Evolutionary conservation across 2,888 invertebrate genomes (phyloP).

Genomic region (Hypena proboscidalis): DNA sequence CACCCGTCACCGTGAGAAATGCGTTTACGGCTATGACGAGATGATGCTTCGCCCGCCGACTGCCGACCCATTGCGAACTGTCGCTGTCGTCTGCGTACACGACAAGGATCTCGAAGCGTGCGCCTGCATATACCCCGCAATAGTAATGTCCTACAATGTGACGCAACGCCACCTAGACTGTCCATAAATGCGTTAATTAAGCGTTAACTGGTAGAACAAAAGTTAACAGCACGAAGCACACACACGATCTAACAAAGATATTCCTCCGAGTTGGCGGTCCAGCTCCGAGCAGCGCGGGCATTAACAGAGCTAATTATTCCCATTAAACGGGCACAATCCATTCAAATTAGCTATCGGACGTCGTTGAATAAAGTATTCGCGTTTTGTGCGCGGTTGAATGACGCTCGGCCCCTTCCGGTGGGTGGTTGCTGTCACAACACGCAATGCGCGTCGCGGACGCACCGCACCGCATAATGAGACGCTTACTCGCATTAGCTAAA

Average conservation of each 20-base stretch:
- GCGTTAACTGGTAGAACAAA: slow-evolving; percentile 62
- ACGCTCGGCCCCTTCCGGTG: slow-evolving; percentile 83
- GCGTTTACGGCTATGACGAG: slow-evolving; percentile 55
- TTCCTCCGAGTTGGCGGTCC: slow-evolving; percentile 47
- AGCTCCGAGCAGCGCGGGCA: slow-evolving; percentile 51
- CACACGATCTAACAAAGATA: slow-evolving; percentile 57
- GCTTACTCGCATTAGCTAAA: slow-evolving; percentile 86
- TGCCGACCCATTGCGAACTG: slow-evolving; percentile 60
- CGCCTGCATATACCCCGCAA: slow-evolving; percentile 44
- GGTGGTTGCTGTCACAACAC: slow-evolving; percentile 85
- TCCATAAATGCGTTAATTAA: slow-evolving; percentile 57
- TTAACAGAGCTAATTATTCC: slow-evolving; percentile 80
- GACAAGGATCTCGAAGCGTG: slow-evolving; percentile 45
- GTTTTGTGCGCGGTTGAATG: slow-evolving; percentile 82
- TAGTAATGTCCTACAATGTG: slow-evolving; percentile 46
- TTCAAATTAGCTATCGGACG: slow-evolving; percentile 83
- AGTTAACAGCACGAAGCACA: slow-evolving; percentile 54
- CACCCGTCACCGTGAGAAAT: slow-evolving; percentile 55
- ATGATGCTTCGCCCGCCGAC: slow-evolving; percentile 53
- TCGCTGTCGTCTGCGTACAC: slow-evolving; percentile 45
- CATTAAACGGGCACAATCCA: slow-evolving; percentile 79
- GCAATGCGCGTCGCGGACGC: slow-evolving; percentile 82
- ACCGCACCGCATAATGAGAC: slow-evolving; percentile 84
- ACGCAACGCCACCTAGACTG: slow-evolving; percentile 47
- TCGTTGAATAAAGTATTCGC: slow-evolving; percentile 81